Base-by-base conservation (phyloP, 1,140 invertebrate species). In the Notospermus geniculatus region DNA sequence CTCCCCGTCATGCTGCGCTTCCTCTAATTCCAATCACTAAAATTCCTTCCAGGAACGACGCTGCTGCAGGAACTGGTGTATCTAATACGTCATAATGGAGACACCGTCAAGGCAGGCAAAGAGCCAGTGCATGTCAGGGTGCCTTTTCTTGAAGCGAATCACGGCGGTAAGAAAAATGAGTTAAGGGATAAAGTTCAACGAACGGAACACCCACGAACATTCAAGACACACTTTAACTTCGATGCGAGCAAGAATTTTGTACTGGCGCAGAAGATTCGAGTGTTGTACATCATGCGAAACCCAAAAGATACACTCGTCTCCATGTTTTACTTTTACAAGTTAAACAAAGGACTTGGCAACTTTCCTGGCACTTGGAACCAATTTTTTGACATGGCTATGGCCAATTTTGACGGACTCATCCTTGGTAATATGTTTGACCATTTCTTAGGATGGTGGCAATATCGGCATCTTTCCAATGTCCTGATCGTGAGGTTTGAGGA, bases 201-300 rank as follows among this genome's bases (percentile, higher is more conserved):
- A 36, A 36, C 15, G 32, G 32, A 36, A 15, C 32, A 36, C 32
- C 32, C 32, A 7, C 32, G 32, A 7, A 36, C 32, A 7, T 36
- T 36, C 32, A 36, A 36, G 32, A n/a, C n/a, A 4, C n/a, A 50
- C 46, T 50, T n/a, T 19, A 23, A 50, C 9, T 5, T 23, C n/a
- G 46, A 50, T 5, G 19, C n/a, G n/a, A 19, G 5, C 5, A 9
- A 50, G 25, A 50, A 50, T 50, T 5, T n/a, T 7, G 32, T 36
- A 7, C 15, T 36, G 32, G 4, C 32, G 15, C 32, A 36, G 19
- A 50, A 50, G n/a, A 23, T n/a, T n/a, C 4, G 46, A n/a, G n/a
- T 50, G 4, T 4, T 50, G 25, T 50, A 50, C 46, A n/a, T 50
- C 46, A 50, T 50, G 46, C n/a, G 46, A 50, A 50, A 50, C n/a